phyloP scores from a whole-genome alignment of 1,140 invertebrate genomes.

The Drosophila sulfurigaster region DNA sequence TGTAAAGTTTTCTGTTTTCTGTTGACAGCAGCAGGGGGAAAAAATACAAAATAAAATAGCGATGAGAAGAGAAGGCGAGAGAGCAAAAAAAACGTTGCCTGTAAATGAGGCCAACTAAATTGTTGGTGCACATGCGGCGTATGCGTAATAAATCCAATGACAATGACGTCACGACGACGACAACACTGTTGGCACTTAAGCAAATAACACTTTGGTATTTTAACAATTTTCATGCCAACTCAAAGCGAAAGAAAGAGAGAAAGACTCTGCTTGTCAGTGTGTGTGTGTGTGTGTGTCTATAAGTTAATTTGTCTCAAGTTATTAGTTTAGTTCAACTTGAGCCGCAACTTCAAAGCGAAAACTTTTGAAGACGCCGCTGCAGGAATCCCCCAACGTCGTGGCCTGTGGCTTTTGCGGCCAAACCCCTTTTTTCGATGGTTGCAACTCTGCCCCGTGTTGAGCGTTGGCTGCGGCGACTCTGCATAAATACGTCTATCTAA shows the following conservation, averaged over 20 bases:
- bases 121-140: constrained; percentile 53
- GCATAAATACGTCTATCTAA: constrained; percentile 3
- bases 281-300: constrained; percentile 19
- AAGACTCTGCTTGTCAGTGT: not conserved
- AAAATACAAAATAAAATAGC: not conserved
- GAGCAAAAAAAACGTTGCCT: constrained; percentile 9
- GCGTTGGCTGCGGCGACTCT: not conserved
- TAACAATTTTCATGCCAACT: constrained; percentile 42
- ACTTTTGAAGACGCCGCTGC: constrained; percentile 39
- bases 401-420: constrained; percentile 65
- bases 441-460: constrained; percentile 1
- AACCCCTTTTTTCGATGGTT: constrained; percentile 50
- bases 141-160: constrained; percentile 58
- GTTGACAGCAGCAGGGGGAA: constrained; percentile 11
- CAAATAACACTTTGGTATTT: constrained; percentile 57
- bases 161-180: constrained; percentile 50
- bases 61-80: too few species aligned
- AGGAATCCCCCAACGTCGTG: constrained; percentile 28
- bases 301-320: constrained; percentile 69
- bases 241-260: not conserved
- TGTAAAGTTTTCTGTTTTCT: constrained; percentile 26
- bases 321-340: constrained; percentile 49
- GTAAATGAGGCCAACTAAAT: constrained; percentile 51
- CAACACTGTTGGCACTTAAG: constrained; percentile 30
- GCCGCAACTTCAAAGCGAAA: constrained; percentile 67